Percentiles rank a stretch among this genome's conserved stretches.
Evolutionary conservation across 2,113 vertebrate species (phyloP).

Genomic region (Xenopus tropicalis): DNA sequence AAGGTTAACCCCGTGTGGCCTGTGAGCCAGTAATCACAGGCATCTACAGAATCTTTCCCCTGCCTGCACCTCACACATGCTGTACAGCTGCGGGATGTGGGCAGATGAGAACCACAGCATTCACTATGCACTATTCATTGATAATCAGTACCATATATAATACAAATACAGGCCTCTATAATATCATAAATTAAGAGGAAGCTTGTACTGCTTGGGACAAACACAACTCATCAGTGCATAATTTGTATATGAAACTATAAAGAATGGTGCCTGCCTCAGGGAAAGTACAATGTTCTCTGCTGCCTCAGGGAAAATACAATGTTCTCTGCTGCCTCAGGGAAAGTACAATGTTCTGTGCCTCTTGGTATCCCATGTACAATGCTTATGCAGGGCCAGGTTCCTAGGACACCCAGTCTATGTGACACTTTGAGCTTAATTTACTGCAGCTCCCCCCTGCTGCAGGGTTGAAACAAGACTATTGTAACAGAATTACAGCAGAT

Average conservation of each 20-base stretch:
- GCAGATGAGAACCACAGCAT: slow-evolving; percentile 36
- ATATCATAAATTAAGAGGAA: too few relatives aligned
- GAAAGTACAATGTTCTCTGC: too few relatives aligned
- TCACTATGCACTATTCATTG: not conserved
- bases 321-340: too few relatives aligned
- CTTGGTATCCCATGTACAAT: too few relatives aligned
- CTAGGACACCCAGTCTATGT: not conserved
- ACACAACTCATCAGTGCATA: too few relatives aligned
- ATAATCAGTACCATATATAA: slow-evolving; percentile 13
- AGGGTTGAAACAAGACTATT: not conserved
- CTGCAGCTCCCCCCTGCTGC: not conserved
- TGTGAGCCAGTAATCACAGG: slow-evolving; percentile 22
- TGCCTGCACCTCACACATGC: slow-evolving; percentile 43
- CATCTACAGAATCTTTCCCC: slow-evolving; percentile 9
- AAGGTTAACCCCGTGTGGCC: slow-evolving; percentile 42
- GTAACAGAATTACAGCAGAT: slow-evolving; percentile 1
- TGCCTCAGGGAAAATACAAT: too few relatives aligned
- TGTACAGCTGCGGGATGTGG: slow-evolving; percentile 39
- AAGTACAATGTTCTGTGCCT: too few relatives aligned
- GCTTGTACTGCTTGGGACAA: too few relatives aligned
- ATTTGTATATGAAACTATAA: too few relatives aligned
- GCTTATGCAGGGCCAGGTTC: not conserved
- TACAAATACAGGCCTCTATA: too few relatives aligned
- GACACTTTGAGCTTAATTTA: not conserved
- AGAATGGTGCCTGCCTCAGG: too few relatives aligned